These are phyloP conservation scores for Craniophora ligustri DNA, from an alignment of 2,888 invertebrate genomes.

Conservation along the genomic window DNA sequence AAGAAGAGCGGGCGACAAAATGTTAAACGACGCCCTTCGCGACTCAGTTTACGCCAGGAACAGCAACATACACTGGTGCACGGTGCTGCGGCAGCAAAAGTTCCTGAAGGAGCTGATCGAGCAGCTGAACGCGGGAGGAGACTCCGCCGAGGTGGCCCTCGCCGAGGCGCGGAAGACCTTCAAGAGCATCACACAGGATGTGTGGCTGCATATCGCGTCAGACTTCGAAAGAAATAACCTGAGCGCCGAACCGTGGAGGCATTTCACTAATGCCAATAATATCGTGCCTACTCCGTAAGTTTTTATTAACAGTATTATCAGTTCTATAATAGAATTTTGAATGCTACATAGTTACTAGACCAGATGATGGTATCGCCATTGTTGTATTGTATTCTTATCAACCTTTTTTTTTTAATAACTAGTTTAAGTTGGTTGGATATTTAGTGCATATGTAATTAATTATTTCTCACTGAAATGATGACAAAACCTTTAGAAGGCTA, in stretches of 20 bases:
- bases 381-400: too few species aligned
- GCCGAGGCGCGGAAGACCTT: slow-evolving; percentile 89
- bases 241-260: slow-evolving; percentile 87
- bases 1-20: slow-evolving; percentile 89
- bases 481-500: too few species aligned
- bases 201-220: slow-evolving; percentile 92
- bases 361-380: too few species aligned
- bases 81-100: slow-evolving; percentile 92
- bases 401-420: too few species aligned
- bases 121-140: slow-evolving; percentile 85
- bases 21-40: slow-evolving; percentile 86
- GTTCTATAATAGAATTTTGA: too few species aligned
- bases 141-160: slow-evolving; percentile 80
- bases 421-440: too few species aligned
- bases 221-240: slow-evolving; percentile 90
- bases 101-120: slow-evolving; percentile 92
- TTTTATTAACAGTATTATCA: background rate
- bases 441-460: too few species aligned
- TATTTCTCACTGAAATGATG: too few species aligned
- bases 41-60: slow-evolving; percentile 85
- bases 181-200: slow-evolving; percentile 87
- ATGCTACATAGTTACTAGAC: too few species aligned
- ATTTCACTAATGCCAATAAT: slow-evolving; percentile 70
- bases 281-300: slow-evolving; percentile 70
- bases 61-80: slow-evolving; percentile 92